These are phyloP conservation scores for Drosophila falleni DNA, from an alignment of 2,888 invertebrate genomes.

Conservation along the genomic window DNA sequence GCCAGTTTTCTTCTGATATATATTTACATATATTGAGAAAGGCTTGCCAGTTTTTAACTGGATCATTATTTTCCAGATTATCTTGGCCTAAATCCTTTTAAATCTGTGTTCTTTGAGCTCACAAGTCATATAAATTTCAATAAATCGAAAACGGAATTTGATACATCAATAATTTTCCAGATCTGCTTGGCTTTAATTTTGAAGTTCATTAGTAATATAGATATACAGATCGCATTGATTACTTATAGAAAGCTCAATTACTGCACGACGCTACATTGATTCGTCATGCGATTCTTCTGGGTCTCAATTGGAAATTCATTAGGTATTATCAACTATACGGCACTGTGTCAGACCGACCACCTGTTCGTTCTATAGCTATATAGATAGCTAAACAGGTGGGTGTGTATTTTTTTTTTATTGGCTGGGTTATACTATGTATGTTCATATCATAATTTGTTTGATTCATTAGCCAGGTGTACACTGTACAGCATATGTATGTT, in stretches of 20 bases:
- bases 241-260: background rate
- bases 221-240: background rate
- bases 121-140: too few species aligned
- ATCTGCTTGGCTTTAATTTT: background rate
- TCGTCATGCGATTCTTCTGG: constrained; percentile 37
- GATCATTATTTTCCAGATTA: too few species aligned
- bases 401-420: constrained; percentile 3
- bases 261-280: background rate
- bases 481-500: constrained; percentile 49
- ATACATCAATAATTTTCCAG: background rate
- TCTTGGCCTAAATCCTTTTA: too few species aligned
- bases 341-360: constrained; percentile 40
- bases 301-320: constrained; percentile 27
- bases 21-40: too few species aligned
- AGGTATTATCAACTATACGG: constrained; percentile 21
- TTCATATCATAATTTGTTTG: constrained; percentile 43
- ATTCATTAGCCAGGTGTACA: constrained; percentile 58
- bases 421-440: constrained; percentile 11
- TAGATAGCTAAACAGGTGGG: constrained; percentile 27
- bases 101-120: too few species aligned
- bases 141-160: background rate
- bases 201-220: background rate
- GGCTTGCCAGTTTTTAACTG: too few species aligned
- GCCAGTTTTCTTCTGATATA: too few species aligned
- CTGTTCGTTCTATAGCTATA: constrained; percentile 38